Base-by-base conservation (phyloP, 30 jellyfish, hydroid and myxozoan species). In the Rhopilema esculentum region DNA sequence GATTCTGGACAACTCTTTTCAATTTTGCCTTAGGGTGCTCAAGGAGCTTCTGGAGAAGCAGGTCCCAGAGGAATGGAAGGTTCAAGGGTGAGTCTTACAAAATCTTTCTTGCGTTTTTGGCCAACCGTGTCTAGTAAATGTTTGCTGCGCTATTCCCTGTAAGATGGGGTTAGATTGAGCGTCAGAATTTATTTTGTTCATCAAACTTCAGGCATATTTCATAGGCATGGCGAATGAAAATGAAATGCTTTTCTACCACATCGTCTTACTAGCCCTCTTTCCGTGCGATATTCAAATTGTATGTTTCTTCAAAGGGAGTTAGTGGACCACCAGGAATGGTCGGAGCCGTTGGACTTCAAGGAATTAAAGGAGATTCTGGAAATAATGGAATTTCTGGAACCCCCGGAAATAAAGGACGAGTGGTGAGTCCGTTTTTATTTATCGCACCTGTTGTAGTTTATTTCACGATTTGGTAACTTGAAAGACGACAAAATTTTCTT, bases 61-160 rank as follows among this genome's bases (percentile, higher is more conserved):
- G 91, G 91, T 64, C 71, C 76, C n/a, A 28, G 51, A 27, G 94
- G 97, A 77, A 84, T 89, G 22, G 71, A 94, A 1, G 96, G 96
- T 4, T 17, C 24, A 32, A 88, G 32, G 61, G 84, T 73, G 18
- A 73, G 84, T 73, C 8, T n/a, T 4, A 63, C 17, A 63, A 63
- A 6, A 21, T 33, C n/a, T n/a, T n/a, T n/a, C n/a, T n/a, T n/a
- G n/a, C n/a, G n/a, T n/a, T n/a, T n/a, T n/a, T n/a, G n/a, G n/a
- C n/a, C n/a, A n/a, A n/a, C n/a, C n/a, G n/a, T n/a, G n/a, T n/a
- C n/a, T n/a, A n/a, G n/a, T n/a, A n/a, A n/a, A n/a, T n/a, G n/a
- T n/a, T n/a, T n/a, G n/a, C n/a, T n/a, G n/a, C n/a, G n/a, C n/a
- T n/a, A n/a, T n/a, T n/a, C n/a, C n/a, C n/a, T n/a, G n/a, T n/a